Evolutionary conservation across 2,797 vertebrate genomes (phyloP), one percentile per base, ranked within the genome.

Genomic region (Sparidentex hasta): DNA sequence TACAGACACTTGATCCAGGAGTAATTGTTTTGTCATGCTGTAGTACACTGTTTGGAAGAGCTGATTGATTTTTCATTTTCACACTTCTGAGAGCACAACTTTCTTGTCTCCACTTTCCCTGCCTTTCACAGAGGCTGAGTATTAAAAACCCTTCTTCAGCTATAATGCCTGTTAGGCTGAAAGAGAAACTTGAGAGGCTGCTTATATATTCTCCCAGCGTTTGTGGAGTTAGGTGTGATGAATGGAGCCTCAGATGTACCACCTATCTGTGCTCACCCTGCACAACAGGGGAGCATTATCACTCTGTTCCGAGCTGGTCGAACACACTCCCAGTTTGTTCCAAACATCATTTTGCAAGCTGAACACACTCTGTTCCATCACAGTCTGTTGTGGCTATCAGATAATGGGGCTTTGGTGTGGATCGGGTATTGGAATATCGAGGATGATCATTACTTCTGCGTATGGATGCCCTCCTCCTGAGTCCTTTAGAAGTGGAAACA

Each of bases 51-150:
- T 82, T 80, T 79, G 75, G 58, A 84, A 21, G 55, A 83, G 38
- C 65, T 64, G 82, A 88, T 86, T 77, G 86, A 83, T 88, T 80
- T 80, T 81, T 65, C 21, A 0, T 82, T 88, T 80, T 83, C 77
- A 72, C 74, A 76, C 72, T 43, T 72, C 74, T 74, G 72, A 78
- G 62, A 79, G 71, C 65, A 56, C 67, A 65, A 63, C 65, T 76
- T 66, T 64, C 77, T 83, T 43, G 65, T 82, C 74, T 82, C 74
- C 38, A 63, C 52, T 73, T 72, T 51, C 44, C n/a, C 71, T 80
- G 58, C 44, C 57, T 76, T 65, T 71, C 78, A 81, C 27, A 43
- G 67, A 63, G 25, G 23, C 48, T 48, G 38, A 62, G 57, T 66
- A 62, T 78, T 78, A 70, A 76, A 82, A 81, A 76, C 7, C 23